Evolutionary conservation across 2,888 invertebrate species (phyloP).

Genomic region (Acleris laterana): DNA sequence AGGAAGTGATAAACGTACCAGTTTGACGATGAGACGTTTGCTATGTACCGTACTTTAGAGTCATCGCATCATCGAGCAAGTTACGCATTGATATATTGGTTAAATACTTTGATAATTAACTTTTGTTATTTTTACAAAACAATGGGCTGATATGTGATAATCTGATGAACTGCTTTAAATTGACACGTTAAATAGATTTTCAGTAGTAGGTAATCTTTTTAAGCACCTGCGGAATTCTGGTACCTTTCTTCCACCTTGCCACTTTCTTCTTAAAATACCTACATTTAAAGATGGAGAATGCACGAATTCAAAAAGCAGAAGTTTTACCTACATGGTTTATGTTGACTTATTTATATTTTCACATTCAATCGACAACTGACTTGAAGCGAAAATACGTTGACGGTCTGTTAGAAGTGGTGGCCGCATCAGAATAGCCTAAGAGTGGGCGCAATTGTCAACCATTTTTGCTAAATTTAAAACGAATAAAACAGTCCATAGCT

Average conservation of each 20-base stretch:
- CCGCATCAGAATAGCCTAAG: not conserved
- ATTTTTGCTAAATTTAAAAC: conserved; percentile 7
- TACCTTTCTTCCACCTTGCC: too few relatives aligned
- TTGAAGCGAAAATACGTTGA: not conserved
- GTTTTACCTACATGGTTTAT: too few relatives aligned
- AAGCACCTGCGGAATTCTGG: too few relatives aligned
- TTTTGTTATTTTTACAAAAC: not conserved
- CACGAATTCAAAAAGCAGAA: too few relatives aligned
- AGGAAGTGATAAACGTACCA: conserved; percentile 71
- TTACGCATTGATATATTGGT: conserved; percentile 8
- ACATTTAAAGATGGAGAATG: too few relatives aligned
- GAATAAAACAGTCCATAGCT: conserved; percentile 46
- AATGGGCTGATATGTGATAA: too few relatives aligned
- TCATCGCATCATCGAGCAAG: conserved; percentile 10
- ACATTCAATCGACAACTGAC: too few relatives aligned
- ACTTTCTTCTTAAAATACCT: too few relatives aligned
- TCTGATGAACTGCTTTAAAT: too few relatives aligned
- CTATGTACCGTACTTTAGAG: conserved; percentile 41
- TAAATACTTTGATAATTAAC: not conserved
- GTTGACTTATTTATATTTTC: too few relatives aligned
- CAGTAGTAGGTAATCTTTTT: too few relatives aligned
- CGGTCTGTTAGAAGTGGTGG: not conserved
- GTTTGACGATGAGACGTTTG: conserved; percentile 45
- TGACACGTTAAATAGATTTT: too few relatives aligned
- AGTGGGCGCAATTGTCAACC: not conserved